Evolutionary conservation across 2,113 vertebrate genomes (phyloP), one percentile per base, ranked within the genome.

Genomic region (Eleginops maclovinus): DNA sequence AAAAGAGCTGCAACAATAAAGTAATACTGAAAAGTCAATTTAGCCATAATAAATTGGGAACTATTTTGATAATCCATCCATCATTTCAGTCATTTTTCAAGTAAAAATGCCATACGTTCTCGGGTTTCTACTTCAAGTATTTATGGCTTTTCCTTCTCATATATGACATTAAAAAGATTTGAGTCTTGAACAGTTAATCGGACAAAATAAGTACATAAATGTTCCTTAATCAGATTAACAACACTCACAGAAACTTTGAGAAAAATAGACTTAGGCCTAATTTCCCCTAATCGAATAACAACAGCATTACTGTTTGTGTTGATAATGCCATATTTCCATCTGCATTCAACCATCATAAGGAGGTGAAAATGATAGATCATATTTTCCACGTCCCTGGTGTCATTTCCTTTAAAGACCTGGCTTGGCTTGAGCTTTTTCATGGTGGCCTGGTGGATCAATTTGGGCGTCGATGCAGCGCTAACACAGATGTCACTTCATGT

Each of bases 401-500:
- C 26, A 8, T 65, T 50, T 77, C 3, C 16, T 40, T 62, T 15
- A 2, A 46, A 59, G 79, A 44, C 67, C 28, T 63, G 73, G 21
- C 75, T 55, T 60, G 68, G 61, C 21, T 71, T 79, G 4, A 49
- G 43, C 26, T 19, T 70, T 79, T 82, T 77, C 9, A 51, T 47
- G 67, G 79, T 58, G 58, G 78, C 63, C 75, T 83, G 77, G 44
- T 65, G 69, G 82, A 80, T 87, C 84, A 55, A 58, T 81, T 55
- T 82, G 54, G 63, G 41, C 14, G 46, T 58, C 74, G 28, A 40
- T 73, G 31, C 59, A 70, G 40, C 44, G 2, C 65, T 46, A 87
- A 82, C 70, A 74, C 84, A 86, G 72, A 84, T 84, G 81, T 66
- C 76, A 58, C 82, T 77, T 77, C 75, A 71, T 62, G 83, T 86